These are phyloP conservation scores for Periplaneta americana DNA, from an alignment of 1,140 invertebrate genomes.

Conservation along the genomic window DNA sequence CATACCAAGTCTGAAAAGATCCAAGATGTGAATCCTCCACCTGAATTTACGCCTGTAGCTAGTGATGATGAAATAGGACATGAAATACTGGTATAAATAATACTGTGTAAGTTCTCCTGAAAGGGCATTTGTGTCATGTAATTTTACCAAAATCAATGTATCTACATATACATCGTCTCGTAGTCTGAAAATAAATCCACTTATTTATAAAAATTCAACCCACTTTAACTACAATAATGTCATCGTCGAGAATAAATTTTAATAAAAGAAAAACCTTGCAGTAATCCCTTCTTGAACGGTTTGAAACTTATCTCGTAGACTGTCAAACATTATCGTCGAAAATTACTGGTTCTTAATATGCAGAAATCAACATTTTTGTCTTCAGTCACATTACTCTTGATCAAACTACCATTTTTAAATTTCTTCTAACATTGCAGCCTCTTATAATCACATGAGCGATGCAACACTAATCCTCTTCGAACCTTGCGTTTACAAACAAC, in stretches of 20 bases:
- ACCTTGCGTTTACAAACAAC: background rate
- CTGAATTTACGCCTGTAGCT: too few species aligned
- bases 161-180: too few species aligned
- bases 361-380: background rate
- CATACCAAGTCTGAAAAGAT: too few species aligned
- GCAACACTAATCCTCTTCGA: background rate
- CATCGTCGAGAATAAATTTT: background rate
- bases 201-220: background rate
- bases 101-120: too few species aligned
- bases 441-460: background rate
- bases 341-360: background rate
- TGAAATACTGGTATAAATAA: too few species aligned
- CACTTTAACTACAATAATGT: background rate
- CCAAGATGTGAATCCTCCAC: too few species aligned
- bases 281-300: conserved; percentile 46
- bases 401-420: background rate
- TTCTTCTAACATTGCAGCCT: background rate
- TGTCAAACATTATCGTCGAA: conserved; percentile 38
- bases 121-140: too few species aligned
- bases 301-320: conserved; percentile 42
- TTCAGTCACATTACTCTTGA: background rate
- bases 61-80: too few species aligned
- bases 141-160: too few species aligned
- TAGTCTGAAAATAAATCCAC: background rate
- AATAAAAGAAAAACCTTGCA: conserved; percentile 34